Evolutionary conservation across 92 coral and sea anemone genomes (phyloP), one percentile per base, ranked within the genome.

Genomic region (Porites rus): DNA sequence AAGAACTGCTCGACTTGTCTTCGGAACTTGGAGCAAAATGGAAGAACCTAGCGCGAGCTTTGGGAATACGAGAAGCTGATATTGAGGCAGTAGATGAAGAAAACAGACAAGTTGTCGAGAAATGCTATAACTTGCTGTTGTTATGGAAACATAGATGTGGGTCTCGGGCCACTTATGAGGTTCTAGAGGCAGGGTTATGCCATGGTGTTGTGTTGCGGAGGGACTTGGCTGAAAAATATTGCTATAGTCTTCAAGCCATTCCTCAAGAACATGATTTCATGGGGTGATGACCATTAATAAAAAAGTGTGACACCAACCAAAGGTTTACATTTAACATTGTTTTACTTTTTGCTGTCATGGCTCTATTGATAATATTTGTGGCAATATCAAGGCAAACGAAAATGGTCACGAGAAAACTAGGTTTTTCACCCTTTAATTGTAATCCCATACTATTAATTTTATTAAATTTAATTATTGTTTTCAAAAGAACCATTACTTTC

Each of bases 161-260:
- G 22, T 2, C 50, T 20, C 73, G 13, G 17, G 88, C 88, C 56
- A 85, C 75, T 3, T 85, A 76, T 25, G 50, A 51, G 62, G 88
- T 75, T 20, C 31, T 85, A 20, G 83, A 76, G 69, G 83, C 83
- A 52, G 88, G 88, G 18, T 66, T 85, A n/a, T 77, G 88, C 7
- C 88, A 85, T 85, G 50, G 63, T 17, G 83, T 85, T 65, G 88
- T 85, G 20, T 69, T 75, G 24, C 59, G 88, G 74, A 76, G 82
- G 22, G 88, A 85, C 59, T 67, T 85, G 83, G 88, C 88, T 14
- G 88, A 85, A 77, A 76, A n/a, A 56, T 85, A 75, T 62, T 85
- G 88, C 20, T 66, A 76, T 76, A 59, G 8, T 4, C 46, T 38
- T 38, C 88, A 21, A 9, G 64, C 24, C 18, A 24, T 61, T 0